Percentiles rank a stretch among this genome's conserved stretches.
phyloP scores from a whole-genome alignment of 2,888 invertebrate genomes.

The Meta bourneti region DNA sequence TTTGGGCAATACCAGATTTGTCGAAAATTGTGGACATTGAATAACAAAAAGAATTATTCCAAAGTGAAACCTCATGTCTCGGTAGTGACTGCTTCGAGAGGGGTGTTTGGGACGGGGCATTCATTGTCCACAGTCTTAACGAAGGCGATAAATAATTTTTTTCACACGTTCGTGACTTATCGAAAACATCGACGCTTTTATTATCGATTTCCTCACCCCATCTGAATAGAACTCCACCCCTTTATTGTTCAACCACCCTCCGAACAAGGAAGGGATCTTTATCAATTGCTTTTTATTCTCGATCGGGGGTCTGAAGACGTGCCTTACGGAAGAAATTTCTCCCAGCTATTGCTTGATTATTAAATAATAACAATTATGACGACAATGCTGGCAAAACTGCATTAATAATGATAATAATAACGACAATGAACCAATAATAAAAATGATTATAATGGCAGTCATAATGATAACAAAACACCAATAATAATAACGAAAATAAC shows the following conservation, averaged over 20 bases:
- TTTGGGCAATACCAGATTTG: too few species aligned
- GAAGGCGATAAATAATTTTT: constrained; percentile 45
- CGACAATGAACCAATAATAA: too few species aligned
- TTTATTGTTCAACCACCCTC: neutral
- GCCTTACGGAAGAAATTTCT: neutral
- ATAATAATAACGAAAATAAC: too few species aligned
- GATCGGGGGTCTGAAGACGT: neutral
- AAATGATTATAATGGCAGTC: too few species aligned
- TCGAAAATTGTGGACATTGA: too few species aligned
- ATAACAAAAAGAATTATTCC: too few species aligned
- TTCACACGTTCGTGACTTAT: constrained; percentile 50
- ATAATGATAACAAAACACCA: too few species aligned
- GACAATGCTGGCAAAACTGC: neutral
- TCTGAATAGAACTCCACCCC: neutral
- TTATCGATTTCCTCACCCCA: constrained; percentile 43
- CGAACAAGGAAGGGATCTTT: neutral
- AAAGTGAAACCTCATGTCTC: too few species aligned
- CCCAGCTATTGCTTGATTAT: neutral
- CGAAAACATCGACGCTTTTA: constrained; percentile 20
- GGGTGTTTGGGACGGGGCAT: neutral
- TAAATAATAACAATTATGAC: neutral
- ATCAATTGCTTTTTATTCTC: neutral
- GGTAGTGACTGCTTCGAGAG: neutral
- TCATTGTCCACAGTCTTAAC: constrained; percentile 19
- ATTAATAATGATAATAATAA: neutral